A percentile compares a stretch with the other conserved stretches of the same genome.
These are phyloP conservation scores for Tachystola acroxantha DNA, from an alignment of 2,888 invertebrate genomes.

Conservation along the genomic window DNA sequence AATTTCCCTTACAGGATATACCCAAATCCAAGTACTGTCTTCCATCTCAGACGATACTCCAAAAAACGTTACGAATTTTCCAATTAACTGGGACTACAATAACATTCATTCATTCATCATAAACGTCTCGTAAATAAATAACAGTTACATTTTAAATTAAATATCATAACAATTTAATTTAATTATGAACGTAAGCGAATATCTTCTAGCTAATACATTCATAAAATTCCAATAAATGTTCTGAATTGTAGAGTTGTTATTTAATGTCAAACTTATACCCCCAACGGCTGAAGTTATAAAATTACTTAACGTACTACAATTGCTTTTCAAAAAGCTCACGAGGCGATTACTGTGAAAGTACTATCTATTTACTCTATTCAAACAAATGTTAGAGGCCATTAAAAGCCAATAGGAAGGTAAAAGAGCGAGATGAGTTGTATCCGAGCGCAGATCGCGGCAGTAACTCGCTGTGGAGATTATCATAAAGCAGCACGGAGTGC, in stretches of 20 bases:
- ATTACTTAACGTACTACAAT: conserved; percentile 4
- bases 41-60: too few relatives aligned
- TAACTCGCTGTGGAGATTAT: conserved; percentile 31
- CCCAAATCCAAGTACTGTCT: too few relatives aligned
- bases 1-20: too few relatives aligned
- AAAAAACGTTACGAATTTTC: too few relatives aligned
- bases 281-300: neutral
- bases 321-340: conserved; percentile 9
- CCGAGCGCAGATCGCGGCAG: conserved; percentile 24
- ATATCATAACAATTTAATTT: conserved; percentile 26
- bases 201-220: neutral
- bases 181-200: conserved; percentile 10
- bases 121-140: conserved; percentile 27
- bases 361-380: conserved; percentile 15
- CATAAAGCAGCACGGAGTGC: conserved; percentile 21
- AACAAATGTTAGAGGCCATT: conserved; percentile 20
- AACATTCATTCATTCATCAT: conserved; percentile 19
- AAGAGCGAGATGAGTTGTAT: conserved; percentile 32
- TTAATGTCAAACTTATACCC: neutral
- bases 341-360: conserved; percentile 15
- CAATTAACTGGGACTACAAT: conserved; percentile 22
- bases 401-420: conserved; percentile 27
- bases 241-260: too few relatives aligned
- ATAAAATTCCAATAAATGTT: neutral
- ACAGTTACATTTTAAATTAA: conserved; percentile 28